Evolutionary conservation across 2,888 invertebrate species (phyloP).

Genomic region (Patella caerulea): DNA sequence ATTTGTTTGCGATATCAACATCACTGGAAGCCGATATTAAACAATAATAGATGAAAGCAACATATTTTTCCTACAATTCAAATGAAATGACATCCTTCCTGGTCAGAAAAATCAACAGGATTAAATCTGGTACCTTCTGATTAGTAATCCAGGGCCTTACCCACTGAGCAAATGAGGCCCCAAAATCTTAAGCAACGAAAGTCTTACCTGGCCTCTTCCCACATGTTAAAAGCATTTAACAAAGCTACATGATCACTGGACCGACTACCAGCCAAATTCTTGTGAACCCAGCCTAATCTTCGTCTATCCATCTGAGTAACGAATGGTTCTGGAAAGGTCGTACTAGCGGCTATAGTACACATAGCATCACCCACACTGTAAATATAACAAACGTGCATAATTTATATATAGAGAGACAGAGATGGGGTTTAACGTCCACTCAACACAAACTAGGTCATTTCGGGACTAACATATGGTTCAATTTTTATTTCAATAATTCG

Average conservation of each 20-base stretch:
- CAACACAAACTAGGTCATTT: too few species aligned
- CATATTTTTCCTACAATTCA: too few species aligned
- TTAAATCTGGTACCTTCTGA: too few species aligned
- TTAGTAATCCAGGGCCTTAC: too few species aligned
- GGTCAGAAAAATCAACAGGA: conserved; percentile 91
- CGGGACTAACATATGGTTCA: too few species aligned
- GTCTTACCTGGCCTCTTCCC: conserved; percentile 74
- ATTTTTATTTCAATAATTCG: too few species aligned
- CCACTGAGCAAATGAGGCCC: too few species aligned
- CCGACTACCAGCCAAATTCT: conserved; percentile 87
- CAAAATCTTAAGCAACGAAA: neutral
- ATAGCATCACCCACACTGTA: conserved; percentile 88
- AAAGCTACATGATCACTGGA: conserved; percentile 96
- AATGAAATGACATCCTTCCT: conserved; percentile 74
- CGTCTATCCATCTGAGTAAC: conserved; percentile 75
- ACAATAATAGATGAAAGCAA: too few species aligned
- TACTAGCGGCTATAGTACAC: conserved; percentile 94
- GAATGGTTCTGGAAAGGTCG: conserved; percentile 96
- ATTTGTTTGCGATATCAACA: too few species aligned
- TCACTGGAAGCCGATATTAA: too few species aligned
- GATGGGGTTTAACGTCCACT: too few species aligned
- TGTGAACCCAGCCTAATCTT: conserved; percentile 86
- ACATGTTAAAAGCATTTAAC: conserved; percentile 88
- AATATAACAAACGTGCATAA: neutral
- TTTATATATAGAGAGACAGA: too few species aligned